Evolutionary conservation across 2,113 vertebrate species (phyloP).

Genomic region (Apus apus): DNA sequence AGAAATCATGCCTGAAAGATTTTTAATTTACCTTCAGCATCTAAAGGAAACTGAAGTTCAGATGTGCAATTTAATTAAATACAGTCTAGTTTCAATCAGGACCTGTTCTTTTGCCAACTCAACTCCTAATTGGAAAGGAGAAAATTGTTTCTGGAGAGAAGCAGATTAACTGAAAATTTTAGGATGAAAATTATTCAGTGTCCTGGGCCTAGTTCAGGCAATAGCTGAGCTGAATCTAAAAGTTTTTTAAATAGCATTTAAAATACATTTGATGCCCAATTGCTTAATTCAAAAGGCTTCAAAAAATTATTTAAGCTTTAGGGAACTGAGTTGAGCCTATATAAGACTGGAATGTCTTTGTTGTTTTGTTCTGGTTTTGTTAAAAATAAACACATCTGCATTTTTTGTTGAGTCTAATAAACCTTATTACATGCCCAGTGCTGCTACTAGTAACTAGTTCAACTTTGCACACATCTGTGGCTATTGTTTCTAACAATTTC

Average conservation of each 20-base stretch:
- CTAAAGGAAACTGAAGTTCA: background rate
- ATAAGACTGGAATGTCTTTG: background rate
- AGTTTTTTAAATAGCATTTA: background rate
- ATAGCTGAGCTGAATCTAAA: background rate
- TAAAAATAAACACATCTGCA: background rate
- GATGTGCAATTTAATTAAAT: background rate
- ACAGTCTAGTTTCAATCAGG: background rate
- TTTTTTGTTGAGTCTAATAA: background rate
- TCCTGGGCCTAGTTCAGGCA: background rate
- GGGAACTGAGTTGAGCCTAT: background rate
- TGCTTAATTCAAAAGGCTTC: background rate
- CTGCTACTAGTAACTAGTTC: background rate
- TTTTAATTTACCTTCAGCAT: background rate
- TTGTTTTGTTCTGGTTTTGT: background rate
- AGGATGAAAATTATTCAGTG: background rate
- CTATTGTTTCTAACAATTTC: background rate
- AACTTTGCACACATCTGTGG: background rate
- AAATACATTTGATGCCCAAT: background rate
- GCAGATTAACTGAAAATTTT: background rate
- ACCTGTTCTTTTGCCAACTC: background rate
- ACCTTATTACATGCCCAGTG: background rate
- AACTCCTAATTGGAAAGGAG: background rate
- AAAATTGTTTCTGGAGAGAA: background rate
- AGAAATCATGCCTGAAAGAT: background rate
- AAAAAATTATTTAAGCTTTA: background rate